phyloP scores from a whole-genome alignment of 2,113 vertebrate genomes.

The Sapajus apella region DNA sequence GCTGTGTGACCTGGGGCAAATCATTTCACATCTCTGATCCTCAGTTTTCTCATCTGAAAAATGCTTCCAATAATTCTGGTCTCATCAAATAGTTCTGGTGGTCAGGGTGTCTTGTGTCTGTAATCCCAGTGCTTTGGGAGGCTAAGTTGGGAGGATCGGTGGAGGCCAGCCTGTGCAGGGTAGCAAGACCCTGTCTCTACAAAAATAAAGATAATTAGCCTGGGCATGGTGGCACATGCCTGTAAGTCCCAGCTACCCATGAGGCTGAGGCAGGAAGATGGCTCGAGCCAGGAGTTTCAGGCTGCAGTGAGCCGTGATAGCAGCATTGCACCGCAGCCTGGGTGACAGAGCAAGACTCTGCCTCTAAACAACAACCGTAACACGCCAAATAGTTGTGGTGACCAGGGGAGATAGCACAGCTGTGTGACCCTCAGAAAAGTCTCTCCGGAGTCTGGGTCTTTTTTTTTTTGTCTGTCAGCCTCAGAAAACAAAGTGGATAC shows the following conservation, averaged over 20 bases:
- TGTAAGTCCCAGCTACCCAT: background rate
- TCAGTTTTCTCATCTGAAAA: background rate
- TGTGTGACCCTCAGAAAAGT: background rate
- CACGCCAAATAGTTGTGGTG: no score
- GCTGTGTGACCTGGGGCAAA: background rate
- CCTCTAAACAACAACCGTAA: background rate
- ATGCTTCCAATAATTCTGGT: rapidly evolving
- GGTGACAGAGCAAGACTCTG: background rate
- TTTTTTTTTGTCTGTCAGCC: background rate
- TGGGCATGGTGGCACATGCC: background rate
- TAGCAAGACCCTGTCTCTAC: background rate
- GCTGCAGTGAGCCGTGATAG: background rate
- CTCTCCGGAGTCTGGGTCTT: background rate
- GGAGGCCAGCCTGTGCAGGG: background rate
- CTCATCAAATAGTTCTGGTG: no score
- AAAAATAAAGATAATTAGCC: no score
- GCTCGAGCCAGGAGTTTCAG: background rate
- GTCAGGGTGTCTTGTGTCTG: background rate
- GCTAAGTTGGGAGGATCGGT: background rate
- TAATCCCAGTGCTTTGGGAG: background rate
- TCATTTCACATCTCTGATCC: background rate
- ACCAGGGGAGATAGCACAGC: rapidly evolving
- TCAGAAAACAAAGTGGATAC: background rate
- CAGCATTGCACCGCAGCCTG: background rate
- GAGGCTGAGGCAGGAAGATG: background rate